Evolutionary conservation across 2,797 vertebrate species (phyloP), one percentile per base, ranked within the genome.

Genomic region (Calcarius lapponicus): DNA sequence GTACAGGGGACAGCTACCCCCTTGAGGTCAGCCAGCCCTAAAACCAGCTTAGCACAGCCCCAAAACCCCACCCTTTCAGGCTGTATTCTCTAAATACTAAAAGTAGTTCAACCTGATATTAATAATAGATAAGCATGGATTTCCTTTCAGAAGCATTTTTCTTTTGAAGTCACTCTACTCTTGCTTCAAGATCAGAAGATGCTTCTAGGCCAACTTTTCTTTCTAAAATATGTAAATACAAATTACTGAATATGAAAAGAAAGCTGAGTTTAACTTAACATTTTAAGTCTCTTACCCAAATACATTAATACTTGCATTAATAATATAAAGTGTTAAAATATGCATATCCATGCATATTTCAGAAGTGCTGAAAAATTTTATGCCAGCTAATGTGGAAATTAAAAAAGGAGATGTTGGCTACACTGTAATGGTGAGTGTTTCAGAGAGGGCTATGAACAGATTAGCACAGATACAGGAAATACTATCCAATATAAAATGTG

Each of bases 101-200:
- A 97, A 95, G 88, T 95, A 95, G 92, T 95, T 97, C 96, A 97
- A 93, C 80, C 88, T 93, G 92, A 70, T 84, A 96, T 88, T 92
- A 96, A 94, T 93, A 94, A 93, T 96, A 88, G 91, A 93, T 91
- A 91, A 90, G 82, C 15, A 17, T 53, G 62, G 80, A 88, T 93
- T 90, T 93, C 90, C 62, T 90, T 96, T 90, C 47, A 90, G 60
- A 72, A 66, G 48, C 36, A 40, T 73, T 93, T 95, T 91, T 91
- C 95, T 94, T 95, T 96, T 94, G 86, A 96, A 93, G 96, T 97
- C 5, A 1, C 43, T 79, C 70, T 42, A 20, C 56, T 88, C 82
- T 53, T 60, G 56, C 90, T 88, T 95, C 82, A 82, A 94, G 80
- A 96, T 81, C 70, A 95, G 80, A 95, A 70, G 90, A 96, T 81